Percentiles rank a stretch among this genome's conserved stretches.
Conservation (phyloP, 2,888 invertebrate species). For the Agonopterix alstromeriana region DNA sequence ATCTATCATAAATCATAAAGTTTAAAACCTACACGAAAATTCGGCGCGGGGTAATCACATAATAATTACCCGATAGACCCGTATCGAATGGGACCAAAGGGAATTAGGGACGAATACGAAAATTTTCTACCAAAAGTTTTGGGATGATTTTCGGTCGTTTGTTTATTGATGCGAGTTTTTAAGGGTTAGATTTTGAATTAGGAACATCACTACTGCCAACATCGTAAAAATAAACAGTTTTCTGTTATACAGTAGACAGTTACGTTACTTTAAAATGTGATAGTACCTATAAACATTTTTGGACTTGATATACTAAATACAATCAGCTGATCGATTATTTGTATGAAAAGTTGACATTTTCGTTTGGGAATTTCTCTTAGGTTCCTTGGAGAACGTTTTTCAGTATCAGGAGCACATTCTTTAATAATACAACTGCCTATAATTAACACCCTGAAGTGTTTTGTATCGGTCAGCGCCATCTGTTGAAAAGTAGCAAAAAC, state of each 20-base stretch:
- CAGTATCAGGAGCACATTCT: no score
- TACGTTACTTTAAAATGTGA: no score
- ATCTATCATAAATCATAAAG: constrained; percentile 70
- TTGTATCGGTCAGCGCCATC: constrained; percentile 28
- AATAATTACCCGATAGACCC: constrained; percentile 53
- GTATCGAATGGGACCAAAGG: constrained; percentile 33
- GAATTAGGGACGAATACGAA: constrained; percentile 14
- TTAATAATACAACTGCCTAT: no score
- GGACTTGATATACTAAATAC: no score
- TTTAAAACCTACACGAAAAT: constrained; percentile 52
- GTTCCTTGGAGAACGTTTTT: no score
- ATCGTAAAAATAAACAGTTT: neutral
- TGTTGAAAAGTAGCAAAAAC: constrained; percentile 23
- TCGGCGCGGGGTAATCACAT: constrained; percentile 56
- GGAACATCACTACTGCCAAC: neutral
- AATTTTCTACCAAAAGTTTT: constrained; percentile 1
- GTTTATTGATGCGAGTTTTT: constrained; percentile 5
- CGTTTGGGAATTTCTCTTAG: no score
- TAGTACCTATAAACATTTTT: no score
- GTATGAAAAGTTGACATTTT: no score
- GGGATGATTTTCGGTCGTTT: neutral
- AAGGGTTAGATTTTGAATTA: constrained; percentile 1
- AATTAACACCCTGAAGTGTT: no score
- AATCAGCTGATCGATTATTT: no score
- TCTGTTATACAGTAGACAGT: no score